Base-by-base conservation (phyloP, 2,113 vertebrate species). In the Gorilla gorilla region DNA sequence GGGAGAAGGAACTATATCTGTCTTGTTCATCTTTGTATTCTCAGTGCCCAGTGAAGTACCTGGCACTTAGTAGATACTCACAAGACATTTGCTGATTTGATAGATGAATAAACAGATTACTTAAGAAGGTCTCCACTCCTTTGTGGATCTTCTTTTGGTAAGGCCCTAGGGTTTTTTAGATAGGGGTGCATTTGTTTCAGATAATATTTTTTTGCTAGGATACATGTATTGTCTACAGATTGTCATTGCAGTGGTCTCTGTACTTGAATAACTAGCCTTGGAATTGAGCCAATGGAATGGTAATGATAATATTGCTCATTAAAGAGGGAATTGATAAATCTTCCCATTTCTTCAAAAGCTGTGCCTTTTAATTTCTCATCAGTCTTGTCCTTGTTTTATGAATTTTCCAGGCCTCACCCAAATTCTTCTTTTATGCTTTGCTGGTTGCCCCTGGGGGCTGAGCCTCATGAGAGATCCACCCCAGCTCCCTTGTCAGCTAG, bases 221-320 rank as follows among this genome's bases (percentile, higher is more conserved):
- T 52, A 17, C 17, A 70, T 94, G 45, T 52, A 32, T 50, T 89
- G 70, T 92, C 84, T 90, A 83, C 4, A 94, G 43, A 81, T 78
- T 79, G 59, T 5, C 59, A 57, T 57, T 66, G 18, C 30, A 75
- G 23, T 87, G 43, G 32, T 38, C 93, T 70, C 82, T 82, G 20
- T 81, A 75, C 30, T 89, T 90, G 79, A 78, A 83, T 64, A 92
- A 13, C 43, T 40, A 79, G 66, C 32, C 32, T 83, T 90, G 75
- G 35, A 97, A 87, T 68, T 0, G 1, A 87, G 45, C 30, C 80
- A 84, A 6, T 17, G 40, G 52, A 84, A 93, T 88, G 59, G 23
- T 68, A 68, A 87, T 92, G 82, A 73, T 27, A 66, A 89, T 50
- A 93, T 89, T 85, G 57, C 38, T 97, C 43, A 92, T 92, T 76